phyloP scores from a whole-genome alignment of 2,113 vertebrate species.

The Hepsetus odoe region DNA sequence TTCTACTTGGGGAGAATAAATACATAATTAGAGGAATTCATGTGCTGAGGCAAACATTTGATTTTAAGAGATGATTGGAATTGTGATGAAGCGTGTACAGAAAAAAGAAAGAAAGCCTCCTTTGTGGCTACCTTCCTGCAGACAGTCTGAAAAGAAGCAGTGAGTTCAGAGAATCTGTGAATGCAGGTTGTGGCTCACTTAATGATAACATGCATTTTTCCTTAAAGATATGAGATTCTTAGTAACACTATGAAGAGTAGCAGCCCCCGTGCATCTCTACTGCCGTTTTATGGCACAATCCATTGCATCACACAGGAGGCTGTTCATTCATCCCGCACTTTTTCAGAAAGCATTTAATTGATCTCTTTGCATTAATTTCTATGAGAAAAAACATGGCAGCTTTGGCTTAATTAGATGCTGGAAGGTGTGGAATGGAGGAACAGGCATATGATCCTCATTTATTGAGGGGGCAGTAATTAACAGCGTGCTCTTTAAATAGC shows the following conservation, averaged over 20 bases:
- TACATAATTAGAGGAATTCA: conserved; percentile 28
- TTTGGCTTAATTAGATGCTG: conserved; percentile 41
- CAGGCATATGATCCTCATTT: conserved; percentile 32
- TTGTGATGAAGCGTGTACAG: conserved; percentile 10
- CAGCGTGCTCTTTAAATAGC: conserved; percentile 40
- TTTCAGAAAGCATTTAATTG: conserved; percentile 39
- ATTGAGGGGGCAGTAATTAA: conserved; percentile 46
- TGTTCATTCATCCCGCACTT: conserved; percentile 15
- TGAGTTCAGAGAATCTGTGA: background rate
- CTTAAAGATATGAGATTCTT: background rate
- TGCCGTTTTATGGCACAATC: background rate
- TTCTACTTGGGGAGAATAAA: conserved; percentile 19
- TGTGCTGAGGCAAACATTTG: conserved; percentile 33
- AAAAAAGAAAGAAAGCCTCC: background rate
- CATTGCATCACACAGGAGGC: conserved; percentile 11
- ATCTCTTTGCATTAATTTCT: conserved; percentile 36
- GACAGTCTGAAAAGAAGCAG: background rate
- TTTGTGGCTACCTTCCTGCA: background rate
- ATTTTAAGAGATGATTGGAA: conserved; percentile 46
- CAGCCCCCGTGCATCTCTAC: background rate
- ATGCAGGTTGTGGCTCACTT: background rate
- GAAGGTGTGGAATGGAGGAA: conserved; percentile 40
- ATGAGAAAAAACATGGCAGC: conserved; percentile 24
- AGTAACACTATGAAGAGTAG: background rate
- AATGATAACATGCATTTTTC: background rate